These are phyloP conservation scores for Neoaliturus tenellus DNA, from an alignment of 2,888 invertebrate species.

Conservation along the genomic window DNA sequence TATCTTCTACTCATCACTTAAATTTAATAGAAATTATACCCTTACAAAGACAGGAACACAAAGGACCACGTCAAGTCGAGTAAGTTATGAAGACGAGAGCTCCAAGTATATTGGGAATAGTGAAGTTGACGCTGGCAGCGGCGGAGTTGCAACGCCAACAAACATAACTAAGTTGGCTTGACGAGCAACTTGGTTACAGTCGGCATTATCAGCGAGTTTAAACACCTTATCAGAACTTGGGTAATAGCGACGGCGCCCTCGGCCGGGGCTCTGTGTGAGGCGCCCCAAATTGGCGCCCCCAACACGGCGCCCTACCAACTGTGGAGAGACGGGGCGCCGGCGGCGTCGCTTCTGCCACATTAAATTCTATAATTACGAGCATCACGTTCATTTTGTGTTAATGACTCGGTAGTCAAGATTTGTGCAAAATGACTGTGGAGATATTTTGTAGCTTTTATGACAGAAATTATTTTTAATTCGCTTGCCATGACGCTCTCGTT, in stretches of 20 bases:
- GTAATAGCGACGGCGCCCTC: not conserved
- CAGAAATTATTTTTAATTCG: too few relatives aligned
- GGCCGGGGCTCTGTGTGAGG: not conserved
- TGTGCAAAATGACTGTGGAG: too few relatives aligned
- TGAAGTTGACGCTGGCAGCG: not conserved
- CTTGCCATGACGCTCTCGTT: too few relatives aligned
- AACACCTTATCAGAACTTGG: slow-evolving; percentile 30
- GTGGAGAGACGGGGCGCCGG: not conserved
- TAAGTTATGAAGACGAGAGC: too few relatives aligned
- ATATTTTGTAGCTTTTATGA: too few relatives aligned
- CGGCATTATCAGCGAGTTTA: slow-evolving; percentile 26
- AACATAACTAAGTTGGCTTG: slow-evolving; percentile 13
- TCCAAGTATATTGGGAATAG: not conserved
- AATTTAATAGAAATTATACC: too few relatives aligned
- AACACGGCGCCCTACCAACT: too few relatives aligned
- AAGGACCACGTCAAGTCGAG: too few relatives aligned
- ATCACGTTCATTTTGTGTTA: not conserved
- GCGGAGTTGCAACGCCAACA: not conserved
- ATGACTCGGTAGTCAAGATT: not conserved
- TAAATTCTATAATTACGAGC: slow-evolving; percentile 4
- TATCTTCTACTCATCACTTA: too few relatives aligned
- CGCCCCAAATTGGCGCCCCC: not conserved
- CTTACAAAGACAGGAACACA: too few relatives aligned
- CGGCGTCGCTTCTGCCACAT: not conserved
- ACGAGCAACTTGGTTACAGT: slow-evolving; percentile 11